These are phyloP conservation scores for Turnix velox DNA, from an alignment of 2,113 vertebrate species.

Conservation along the genomic window DNA sequence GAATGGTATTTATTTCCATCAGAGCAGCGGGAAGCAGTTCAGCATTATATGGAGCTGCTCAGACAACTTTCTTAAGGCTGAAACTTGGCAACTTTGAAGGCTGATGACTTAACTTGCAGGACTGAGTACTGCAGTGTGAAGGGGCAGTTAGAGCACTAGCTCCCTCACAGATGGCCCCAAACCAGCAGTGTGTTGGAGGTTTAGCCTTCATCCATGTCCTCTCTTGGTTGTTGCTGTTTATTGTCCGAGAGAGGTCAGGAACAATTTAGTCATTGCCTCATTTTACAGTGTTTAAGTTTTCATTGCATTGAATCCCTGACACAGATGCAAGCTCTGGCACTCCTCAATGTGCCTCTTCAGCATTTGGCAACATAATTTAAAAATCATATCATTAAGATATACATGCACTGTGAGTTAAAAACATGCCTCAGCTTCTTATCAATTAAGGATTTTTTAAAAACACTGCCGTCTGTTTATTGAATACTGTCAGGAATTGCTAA, in stretches of 20 bases:
- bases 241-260: neutral
- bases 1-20: neutral
- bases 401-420: neutral
- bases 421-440: neutral
- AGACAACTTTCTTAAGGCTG: neutral
- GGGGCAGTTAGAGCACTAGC: neutral
- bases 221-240: neutral
- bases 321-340: neutral
- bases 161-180: neutral
- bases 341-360: neutral
- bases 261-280: neutral
- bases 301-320: neutral
- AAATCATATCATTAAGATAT: neutral
- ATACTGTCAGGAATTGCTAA: neutral
- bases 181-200: neutral
- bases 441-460: neutral
- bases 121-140: neutral
- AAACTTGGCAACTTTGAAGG: neutral
- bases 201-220: neutral
- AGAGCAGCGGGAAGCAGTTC: neutral
- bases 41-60: neutral
- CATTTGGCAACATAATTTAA: neutral
- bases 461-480: neutral
- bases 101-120: neutral
- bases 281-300: neutral